Percentiles rank a stretch among this genome's conserved stretches.
Evolutionary conservation across 2,113 vertebrate species (phyloP).

Genomic region (Paralichthys olivaceus): DNA sequence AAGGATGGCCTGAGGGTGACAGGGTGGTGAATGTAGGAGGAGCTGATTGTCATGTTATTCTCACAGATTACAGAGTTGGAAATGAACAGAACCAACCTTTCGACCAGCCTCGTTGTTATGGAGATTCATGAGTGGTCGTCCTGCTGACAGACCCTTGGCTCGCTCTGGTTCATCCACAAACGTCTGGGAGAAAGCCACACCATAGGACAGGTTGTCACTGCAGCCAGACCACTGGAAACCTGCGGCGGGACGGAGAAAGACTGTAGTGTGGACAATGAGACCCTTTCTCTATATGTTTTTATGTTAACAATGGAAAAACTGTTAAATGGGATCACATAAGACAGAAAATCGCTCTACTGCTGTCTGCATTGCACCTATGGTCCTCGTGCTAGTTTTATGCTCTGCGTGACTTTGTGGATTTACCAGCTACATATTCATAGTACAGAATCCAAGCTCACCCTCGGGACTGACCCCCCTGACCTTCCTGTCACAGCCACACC

Average conservation of each 20-base stretch:
- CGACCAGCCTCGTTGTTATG: conserved; percentile 85
- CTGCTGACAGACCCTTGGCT: conserved; percentile 77
- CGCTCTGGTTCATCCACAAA: conserved; percentile 84
- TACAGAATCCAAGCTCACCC: conserved; percentile 71
- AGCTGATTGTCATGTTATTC: too few relatives aligned
- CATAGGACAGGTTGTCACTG: conserved; percentile 84
- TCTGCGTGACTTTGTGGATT: conserved; percentile 23
- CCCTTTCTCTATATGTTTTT: neutral
- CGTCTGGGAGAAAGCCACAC: conserved; percentile 85
- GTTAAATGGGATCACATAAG: neutral
- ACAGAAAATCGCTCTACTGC: neutral
- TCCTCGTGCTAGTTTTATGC: neutral
- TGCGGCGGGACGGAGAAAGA: conserved; percentile 42
- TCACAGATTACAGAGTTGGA: neutral
- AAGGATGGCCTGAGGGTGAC: conserved; percentile 79
- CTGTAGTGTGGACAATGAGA: neutral
- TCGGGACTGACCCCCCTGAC: conserved; percentile 83
- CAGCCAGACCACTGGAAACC: conserved; percentile 87
- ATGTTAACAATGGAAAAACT: neutral
- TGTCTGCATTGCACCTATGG: neutral
- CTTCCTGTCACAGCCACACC: conserved; percentile 84
- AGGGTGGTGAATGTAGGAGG: neutral
- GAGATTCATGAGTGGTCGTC: conserved; percentile 81
- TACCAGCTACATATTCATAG: conserved; percentile 26
- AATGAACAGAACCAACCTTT: conserved; percentile 69